Conservation (phyloP, 2,888 invertebrate genomes). For the Epirrhoe tristata region DNA sequence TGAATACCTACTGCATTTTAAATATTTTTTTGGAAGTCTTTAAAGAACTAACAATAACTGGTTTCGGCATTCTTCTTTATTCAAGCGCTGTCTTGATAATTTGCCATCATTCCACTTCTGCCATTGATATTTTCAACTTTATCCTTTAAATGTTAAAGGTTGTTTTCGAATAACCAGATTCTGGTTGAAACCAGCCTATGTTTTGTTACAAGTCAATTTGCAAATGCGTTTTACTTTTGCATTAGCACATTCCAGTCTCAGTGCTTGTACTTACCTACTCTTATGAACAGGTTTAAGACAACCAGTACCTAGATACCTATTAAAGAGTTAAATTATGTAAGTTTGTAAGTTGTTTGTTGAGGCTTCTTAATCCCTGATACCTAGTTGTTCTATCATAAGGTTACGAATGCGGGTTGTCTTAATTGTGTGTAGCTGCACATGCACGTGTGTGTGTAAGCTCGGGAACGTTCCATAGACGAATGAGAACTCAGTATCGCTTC, state of each 20-base stretch:
- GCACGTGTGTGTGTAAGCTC: too few relatives aligned
- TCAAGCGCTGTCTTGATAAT: not conserved
- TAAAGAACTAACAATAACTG: not conserved
- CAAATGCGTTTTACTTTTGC: conserved; percentile 23
- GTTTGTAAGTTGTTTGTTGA: too few relatives aligned
- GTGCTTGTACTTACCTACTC: not conserved
- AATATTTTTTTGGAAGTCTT: not conserved
- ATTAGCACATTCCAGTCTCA: conserved; percentile 27
- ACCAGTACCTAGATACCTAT: too few relatives aligned
- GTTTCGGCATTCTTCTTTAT: not conserved
- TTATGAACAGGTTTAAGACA: conserved; percentile 17
- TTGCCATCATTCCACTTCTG: not conserved
- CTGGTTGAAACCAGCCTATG: conserved; percentile 4
- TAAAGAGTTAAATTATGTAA: too few relatives aligned
- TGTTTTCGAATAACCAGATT: conserved; percentile 2
- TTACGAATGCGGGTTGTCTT: too few relatives aligned
- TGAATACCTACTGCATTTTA: not conserved
- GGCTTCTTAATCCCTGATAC: too few relatives aligned
- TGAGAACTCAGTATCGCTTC: too few relatives aligned
- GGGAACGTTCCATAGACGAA: too few relatives aligned
- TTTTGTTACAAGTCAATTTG: conserved; percentile 23
- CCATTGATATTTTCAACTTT: conserved; percentile 7
- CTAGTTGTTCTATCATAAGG: too few relatives aligned
- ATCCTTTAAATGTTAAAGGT: not conserved
- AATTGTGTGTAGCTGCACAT: too few relatives aligned